phyloP scores from a whole-genome alignment of 1,140 invertebrate species.

The Bombus turneri region DNA sequence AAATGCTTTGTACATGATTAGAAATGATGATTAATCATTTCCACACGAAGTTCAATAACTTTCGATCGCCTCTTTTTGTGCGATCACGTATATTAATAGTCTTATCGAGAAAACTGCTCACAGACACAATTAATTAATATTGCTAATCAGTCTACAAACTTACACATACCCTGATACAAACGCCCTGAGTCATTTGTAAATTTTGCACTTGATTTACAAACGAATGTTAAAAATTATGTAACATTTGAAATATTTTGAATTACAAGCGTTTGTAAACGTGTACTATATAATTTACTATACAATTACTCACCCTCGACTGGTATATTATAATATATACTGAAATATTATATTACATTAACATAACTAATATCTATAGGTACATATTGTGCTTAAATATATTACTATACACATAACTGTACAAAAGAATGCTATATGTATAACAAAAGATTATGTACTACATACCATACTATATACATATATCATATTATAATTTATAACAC shows the following conservation, averaged over 20 bases:
- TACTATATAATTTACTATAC: background rate
- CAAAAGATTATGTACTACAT: background rate
- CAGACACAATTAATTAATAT: background rate
- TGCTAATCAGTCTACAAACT: background rate
- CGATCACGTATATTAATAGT: background rate
- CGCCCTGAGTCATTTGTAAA: background rate
- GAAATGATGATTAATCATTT: background rate
- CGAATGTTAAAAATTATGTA: background rate
- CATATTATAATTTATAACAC: background rate
- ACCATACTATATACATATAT: background rate
- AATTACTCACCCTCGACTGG: background rate
- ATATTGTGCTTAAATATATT: background rate
- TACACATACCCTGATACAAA: background rate
- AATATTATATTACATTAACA: background rate
- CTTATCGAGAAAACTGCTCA: background rate
- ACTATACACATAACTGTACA: background rate
- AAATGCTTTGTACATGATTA: background rate
- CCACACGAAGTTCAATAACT: background rate
- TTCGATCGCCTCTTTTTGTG: background rate
- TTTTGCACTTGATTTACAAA: background rate
- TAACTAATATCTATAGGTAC: background rate
- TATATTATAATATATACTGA: background rate
- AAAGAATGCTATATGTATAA: background rate
- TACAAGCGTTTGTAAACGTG: background rate
- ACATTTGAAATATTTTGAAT: background rate